phyloP scores from a whole-genome alignment of 2,113 vertebrate species.

The Nannospalax galili region DNA sequence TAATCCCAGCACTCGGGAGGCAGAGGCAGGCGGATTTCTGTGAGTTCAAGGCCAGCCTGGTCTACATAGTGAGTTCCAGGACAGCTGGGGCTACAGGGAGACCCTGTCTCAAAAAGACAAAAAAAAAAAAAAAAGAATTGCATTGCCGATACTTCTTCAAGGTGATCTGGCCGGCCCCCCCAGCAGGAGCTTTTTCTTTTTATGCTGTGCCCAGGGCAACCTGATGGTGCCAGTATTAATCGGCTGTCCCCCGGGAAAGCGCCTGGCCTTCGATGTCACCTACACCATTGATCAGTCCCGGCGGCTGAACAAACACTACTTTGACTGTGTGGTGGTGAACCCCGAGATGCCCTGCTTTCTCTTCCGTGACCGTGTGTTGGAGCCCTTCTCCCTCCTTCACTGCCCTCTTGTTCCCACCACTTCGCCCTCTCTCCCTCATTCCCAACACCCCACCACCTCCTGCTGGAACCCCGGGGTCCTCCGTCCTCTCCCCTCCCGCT shows the following conservation, averaged over 20 bases:
- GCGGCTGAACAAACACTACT: conserved; percentile 74
- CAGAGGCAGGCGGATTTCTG: too few species aligned
- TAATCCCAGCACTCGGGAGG: too few species aligned
- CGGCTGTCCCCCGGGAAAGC: conserved; percentile 82
- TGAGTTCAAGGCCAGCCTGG: too few species aligned
- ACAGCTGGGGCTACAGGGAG: too few species aligned
- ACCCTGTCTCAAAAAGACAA: too few species aligned
- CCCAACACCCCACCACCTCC: background rate
- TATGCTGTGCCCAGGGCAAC: conserved; percentile 62
- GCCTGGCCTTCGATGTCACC: conserved; percentile 82
- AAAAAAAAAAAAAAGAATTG: too few species aligned
- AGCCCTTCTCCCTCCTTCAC: background rate
- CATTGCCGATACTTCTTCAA: too few species aligned
- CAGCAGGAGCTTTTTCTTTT: background rate
- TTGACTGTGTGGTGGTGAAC: conserved; percentile 64
- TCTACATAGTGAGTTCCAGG: too few species aligned
- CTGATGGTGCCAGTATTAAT: conserved; percentile 59
- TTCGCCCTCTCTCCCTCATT: background rate
- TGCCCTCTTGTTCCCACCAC: background rate
- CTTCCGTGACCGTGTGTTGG: conserved; percentile 77
- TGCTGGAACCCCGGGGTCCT: background rate
- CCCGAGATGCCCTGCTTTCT: conserved; percentile 82
- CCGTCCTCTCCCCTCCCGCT: background rate
- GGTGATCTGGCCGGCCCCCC: background rate
- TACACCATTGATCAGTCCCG: conserved; percentile 44